These are phyloP conservation scores for Megaceryle alcyon DNA, from an alignment of 2,797 vertebrate species.

Conservation along the genomic window DNA sequence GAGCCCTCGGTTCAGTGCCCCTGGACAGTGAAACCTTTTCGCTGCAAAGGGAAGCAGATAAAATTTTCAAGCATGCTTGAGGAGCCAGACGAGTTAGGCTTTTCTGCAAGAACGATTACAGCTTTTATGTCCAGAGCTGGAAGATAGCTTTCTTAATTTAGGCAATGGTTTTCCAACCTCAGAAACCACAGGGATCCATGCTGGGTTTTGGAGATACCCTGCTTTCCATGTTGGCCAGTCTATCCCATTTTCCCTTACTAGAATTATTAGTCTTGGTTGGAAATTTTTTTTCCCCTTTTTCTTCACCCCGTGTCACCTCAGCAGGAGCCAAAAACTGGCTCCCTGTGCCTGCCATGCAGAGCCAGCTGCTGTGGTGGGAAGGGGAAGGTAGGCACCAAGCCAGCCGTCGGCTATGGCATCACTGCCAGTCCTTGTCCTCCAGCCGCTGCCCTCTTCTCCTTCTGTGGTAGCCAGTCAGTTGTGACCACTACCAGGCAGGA, in stretches of 20 bases:
- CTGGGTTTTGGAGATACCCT: not conserved
- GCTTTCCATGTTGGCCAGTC: not conserved
- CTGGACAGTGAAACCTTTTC: not conserved
- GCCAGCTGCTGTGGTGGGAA: not conserved
- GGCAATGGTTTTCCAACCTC: not conserved
- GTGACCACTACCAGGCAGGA: not conserved
- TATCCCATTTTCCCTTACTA: not conserved
- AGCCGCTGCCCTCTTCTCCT: not conserved
- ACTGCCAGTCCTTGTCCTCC: not conserved
- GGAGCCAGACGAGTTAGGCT: not conserved
- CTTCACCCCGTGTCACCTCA: not conserved
- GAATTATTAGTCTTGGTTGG: not conserved
- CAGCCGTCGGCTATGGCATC: not conserved
- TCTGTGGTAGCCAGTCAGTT: not conserved
- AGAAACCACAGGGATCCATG: not conserved
- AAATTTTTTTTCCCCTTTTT: not conserved
- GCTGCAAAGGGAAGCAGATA: not conserved
- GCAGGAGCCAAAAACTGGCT: not conserved
- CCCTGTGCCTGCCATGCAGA: not conserved
- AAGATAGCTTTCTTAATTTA: slow-evolving; percentile 28
- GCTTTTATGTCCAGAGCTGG: not conserved
- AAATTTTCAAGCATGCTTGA: not conserved
- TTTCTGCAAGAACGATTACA: not conserved
- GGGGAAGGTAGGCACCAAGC: not conserved
- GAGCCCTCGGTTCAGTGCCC: not conserved